These are phyloP conservation scores for Pelvicachromis taeniatus DNA, from an alignment of 2,113 vertebrate genomes.

Conservation along the genomic window DNA sequence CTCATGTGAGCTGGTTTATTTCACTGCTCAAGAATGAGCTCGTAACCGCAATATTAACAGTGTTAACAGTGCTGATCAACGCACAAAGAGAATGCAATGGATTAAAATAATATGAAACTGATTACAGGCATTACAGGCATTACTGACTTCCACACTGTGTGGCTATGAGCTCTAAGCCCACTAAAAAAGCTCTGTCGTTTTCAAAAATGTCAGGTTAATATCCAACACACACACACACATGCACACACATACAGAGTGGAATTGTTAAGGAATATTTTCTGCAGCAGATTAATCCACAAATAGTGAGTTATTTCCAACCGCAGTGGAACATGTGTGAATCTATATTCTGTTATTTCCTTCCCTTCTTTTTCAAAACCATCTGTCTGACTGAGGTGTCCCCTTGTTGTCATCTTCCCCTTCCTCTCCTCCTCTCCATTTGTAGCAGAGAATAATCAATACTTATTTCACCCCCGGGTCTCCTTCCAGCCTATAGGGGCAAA, in stretches of 20 bases:
- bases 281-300: not conserved
- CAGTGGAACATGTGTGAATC: not conserved
- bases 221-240: not conserved
- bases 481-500: conserved; percentile 24
- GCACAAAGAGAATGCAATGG: not conserved
- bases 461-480: conserved; percentile 43
- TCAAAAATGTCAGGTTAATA: not conserved
- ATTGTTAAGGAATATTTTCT: not conserved
- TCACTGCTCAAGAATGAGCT: not conserved
- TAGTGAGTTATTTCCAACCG: not conserved
- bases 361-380: not conserved
- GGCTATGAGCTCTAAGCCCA: not conserved
- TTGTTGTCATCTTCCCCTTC: not conserved
- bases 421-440: not conserved
- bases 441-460: conserved; percentile 54
- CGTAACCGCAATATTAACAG: not conserved
- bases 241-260: rapidly evolving
- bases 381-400: not conserved
- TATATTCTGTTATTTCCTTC: not conserved
- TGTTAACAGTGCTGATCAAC: not conserved
- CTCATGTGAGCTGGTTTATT: not conserved
- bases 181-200: not conserved
- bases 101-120: too few species aligned
- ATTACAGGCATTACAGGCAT: not conserved
- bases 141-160: not conserved